These are phyloP conservation scores for Pollenia angustigena DNA, from an alignment of 2,888 invertebrate species.

Conservation along the genomic window DNA sequence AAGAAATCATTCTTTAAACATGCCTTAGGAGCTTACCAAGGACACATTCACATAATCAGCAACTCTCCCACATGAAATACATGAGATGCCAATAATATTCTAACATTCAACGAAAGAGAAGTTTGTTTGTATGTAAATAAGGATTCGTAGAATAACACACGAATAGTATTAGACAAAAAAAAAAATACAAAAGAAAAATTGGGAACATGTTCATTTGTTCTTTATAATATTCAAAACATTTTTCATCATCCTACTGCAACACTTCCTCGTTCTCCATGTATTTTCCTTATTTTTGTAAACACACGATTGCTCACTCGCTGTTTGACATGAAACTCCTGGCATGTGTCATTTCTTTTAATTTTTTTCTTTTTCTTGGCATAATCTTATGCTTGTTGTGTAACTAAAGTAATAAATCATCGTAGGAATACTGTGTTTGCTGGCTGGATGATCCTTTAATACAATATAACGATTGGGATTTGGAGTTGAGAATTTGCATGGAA, in stretches of 20 bases:
- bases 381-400: constrained; percentile 64
- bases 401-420: constrained; percentile 71
- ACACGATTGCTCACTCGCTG: background rate
- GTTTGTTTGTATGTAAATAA: background rate
- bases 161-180: background rate
- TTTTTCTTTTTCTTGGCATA: constrained; percentile 1
- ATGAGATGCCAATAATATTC: constrained; percentile 24
- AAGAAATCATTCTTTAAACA: constrained; percentile 57
- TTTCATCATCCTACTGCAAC: constrained; percentile 29
- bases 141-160: background rate
- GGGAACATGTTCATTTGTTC: no score
- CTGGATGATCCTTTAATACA: constrained; percentile 46
- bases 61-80: background rate
- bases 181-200: background rate
- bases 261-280: background rate
- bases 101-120: constrained; percentile 22
- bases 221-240: constrained; percentile 53
- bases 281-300: background rate
- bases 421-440: constrained; percentile 5
- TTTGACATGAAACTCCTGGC: background rate
- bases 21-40: constrained; percentile 5
- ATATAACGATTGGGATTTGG: constrained; percentile 59
- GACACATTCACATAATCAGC: background rate
- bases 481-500: constrained; percentile 34
- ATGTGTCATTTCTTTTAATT: background rate